Evolutionary conservation across 92 coral and sea anemone species (phyloP).

Genomic region (Virgularia gustaviana): DNA sequence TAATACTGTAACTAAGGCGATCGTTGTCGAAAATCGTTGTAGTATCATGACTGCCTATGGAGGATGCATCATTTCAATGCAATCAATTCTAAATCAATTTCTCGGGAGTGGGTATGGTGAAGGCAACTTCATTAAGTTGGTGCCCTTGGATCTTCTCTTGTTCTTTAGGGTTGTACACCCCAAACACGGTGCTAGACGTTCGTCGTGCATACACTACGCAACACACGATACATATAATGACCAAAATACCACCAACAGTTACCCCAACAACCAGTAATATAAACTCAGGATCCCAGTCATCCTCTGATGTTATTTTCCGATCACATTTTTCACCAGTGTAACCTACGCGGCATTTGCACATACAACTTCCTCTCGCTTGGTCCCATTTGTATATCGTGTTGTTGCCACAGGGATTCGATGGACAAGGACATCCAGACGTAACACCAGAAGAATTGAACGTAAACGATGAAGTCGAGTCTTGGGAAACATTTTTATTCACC

Average conservation of each 20-base stretch:
- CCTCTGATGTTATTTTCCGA: neutral
- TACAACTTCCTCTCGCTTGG: slow-evolving; percentile 7
- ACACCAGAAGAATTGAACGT: neutral
- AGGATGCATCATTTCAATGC: no score
- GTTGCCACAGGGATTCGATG: neutral
- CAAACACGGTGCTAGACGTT: slow-evolving; percentile 17
- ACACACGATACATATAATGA: slow-evolving; percentile 1
- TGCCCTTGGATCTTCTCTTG: slow-evolving; percentile 30
- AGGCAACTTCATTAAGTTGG: slow-evolving; percentile 10
- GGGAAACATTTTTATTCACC: neutral
- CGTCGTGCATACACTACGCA: slow-evolving; percentile 1
- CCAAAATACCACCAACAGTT: slow-evolving; percentile 2
- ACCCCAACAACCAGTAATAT: slow-evolving; percentile 20
- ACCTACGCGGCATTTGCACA: slow-evolving; percentile 8
- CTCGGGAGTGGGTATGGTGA: slow-evolving; percentile 17
- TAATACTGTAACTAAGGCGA: no score
- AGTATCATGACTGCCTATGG: no score
- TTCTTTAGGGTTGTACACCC: slow-evolving; percentile 29
- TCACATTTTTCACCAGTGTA: neutral
- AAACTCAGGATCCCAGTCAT: slow-evolving; percentile 6
- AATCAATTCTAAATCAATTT: slow-evolving; percentile 15
- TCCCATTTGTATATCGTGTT: slow-evolving; percentile 9
- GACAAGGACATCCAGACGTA: neutral
- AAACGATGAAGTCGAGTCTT: neutral
- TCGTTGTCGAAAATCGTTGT: no score